phyloP scores from a whole-genome alignment of 2,113 vertebrate genomes.

The Melanerpes aurifrons region DNA sequence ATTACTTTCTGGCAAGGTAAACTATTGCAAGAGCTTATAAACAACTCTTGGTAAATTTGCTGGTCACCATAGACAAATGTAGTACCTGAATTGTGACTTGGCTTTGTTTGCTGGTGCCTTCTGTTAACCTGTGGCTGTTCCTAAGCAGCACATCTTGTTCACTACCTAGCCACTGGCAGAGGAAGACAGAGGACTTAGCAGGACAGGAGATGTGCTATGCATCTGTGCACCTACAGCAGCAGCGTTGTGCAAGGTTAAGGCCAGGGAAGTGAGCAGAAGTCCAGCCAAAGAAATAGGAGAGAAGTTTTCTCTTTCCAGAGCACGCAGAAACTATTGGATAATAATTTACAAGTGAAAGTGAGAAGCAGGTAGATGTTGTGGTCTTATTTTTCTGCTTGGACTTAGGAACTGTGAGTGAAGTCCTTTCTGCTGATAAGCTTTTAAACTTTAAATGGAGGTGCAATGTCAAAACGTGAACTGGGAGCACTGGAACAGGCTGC shows the following conservation, averaged over 20 bases:
- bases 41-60: neutral
- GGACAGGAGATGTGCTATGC: neutral
- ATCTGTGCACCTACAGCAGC: neutral
- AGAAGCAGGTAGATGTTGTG: neutral
- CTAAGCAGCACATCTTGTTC: neutral
- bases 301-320: neutral
- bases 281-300: neutral
- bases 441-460: neutral
- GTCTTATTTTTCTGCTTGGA: neutral
- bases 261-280: neutral
- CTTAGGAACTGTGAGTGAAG: neutral
- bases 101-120: rapidly evolving
- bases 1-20: neutral
- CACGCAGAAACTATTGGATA: neutral
- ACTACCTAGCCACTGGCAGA: neutral
- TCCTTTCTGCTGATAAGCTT: neutral
- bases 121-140: neutral
- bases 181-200: neutral
- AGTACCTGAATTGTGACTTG: neutral
- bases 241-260: neutral
- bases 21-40: neutral
- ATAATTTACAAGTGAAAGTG: neutral
- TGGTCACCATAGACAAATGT: rapidly evolving
- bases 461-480: neutral
- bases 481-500: too few relatives aligned